Conservation (phyloP, 2,113 vertebrate genomes). For the Coryphaenoides rupestris region DNA sequence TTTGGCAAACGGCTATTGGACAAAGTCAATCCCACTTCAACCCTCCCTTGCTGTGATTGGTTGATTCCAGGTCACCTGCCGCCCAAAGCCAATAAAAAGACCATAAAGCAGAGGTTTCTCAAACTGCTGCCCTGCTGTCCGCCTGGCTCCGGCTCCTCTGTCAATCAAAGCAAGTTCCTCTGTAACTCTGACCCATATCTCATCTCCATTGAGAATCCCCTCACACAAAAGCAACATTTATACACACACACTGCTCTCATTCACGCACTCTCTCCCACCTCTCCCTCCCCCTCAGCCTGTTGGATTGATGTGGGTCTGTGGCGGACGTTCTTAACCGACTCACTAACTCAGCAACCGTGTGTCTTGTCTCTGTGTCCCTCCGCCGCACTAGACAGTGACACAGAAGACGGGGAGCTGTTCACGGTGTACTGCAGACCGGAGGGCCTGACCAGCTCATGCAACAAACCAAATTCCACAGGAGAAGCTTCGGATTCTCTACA, state of each 20-base stretch:
- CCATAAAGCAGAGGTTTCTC: constrained; percentile 69
- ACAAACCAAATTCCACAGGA: constrained; percentile 90
- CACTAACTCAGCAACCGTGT: no score
- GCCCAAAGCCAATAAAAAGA: constrained; percentile 64
- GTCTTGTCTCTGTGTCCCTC: background rate
- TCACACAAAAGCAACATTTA: no score
- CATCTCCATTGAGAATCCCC: background rate
- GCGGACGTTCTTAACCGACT: no score
- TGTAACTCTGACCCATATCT: background rate
- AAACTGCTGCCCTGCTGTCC: constrained; percentile 70
- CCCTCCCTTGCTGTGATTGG: constrained; percentile 48
- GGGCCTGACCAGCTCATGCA: constrained; percentile 84
- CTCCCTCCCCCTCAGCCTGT: background rate
- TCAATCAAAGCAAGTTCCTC: constrained; percentile 61
- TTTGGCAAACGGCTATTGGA: constrained; percentile 1
- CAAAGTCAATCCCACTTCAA: constrained; percentile 4
- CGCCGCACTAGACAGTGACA: constrained; percentile 83
- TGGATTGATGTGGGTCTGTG: background rate
- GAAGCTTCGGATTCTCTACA: constrained; percentile 92
- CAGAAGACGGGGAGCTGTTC: constrained; percentile 84
- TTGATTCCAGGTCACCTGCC: constrained; percentile 66
- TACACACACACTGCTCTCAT: background rate
- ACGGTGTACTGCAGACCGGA: constrained; percentile 86
- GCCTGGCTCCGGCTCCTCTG: constrained; percentile 50
- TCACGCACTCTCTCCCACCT: no score